Conservation (phyloP, 2,113 vertebrate species). For the Thermophis baileyi region DNA sequence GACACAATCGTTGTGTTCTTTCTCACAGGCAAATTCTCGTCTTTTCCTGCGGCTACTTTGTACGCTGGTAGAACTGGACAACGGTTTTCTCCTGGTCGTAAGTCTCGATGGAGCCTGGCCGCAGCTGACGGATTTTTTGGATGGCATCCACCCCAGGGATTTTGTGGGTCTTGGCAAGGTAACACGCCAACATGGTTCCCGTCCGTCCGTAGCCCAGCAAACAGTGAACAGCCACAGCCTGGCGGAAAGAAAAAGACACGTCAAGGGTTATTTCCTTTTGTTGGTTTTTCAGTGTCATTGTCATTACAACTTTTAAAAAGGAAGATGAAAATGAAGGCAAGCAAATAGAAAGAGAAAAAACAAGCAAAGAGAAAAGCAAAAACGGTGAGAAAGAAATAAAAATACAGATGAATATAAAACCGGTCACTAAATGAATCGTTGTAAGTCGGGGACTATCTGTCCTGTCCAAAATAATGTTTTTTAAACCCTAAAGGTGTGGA, state of each 20-base stretch:
- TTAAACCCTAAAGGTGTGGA: background rate
- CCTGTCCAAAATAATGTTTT: background rate
- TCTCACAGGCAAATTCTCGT: rapidly evolving
- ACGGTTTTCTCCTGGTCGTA: slow-evolving; percentile 84
- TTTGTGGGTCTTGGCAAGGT: slow-evolving; percentile 77
- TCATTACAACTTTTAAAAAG: background rate
- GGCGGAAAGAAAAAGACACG: background rate
- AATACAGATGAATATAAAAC: background rate
- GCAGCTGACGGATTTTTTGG: slow-evolving; percentile 78
- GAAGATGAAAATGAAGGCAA: background rate
- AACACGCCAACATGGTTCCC: slow-evolving; percentile 94
- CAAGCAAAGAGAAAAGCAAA: background rate
- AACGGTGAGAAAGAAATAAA: background rate
- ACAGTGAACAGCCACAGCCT: slow-evolving; percentile 91
- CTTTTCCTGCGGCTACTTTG: slow-evolving; percentile 33
- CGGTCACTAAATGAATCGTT: background rate
- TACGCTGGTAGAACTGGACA: slow-evolving; percentile 80
- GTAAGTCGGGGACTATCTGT: background rate
- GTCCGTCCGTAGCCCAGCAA: slow-evolving; percentile 87
- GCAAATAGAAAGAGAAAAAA: background rate
- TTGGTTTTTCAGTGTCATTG: background rate
- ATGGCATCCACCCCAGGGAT: slow-evolving; percentile 79
- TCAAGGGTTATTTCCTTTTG: background rate
- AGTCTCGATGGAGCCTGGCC: slow-evolving; percentile 88
- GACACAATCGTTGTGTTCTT: background rate